Conservation (phyloP, 2,888 invertebrate species). For the Nomada lathburiana region DNA sequence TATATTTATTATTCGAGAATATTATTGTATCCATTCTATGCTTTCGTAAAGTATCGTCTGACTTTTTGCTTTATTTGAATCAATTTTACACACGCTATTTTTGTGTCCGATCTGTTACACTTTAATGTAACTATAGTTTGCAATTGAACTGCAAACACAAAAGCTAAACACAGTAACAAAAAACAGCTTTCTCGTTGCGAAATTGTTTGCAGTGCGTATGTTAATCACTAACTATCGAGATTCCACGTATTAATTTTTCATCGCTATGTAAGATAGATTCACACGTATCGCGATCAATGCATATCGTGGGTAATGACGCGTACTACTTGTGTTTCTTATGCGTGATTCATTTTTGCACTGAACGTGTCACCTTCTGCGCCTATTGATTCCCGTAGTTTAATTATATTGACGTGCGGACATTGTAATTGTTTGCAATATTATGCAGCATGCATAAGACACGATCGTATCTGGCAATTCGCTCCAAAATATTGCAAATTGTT, state of each 20-base stretch:
- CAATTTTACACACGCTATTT: no score
- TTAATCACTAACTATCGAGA: background rate
- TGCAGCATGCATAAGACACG: background rate
- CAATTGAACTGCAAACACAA: no score
- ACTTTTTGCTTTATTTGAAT: no score
- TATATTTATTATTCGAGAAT: no score
- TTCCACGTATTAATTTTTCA: constrained; percentile 11
- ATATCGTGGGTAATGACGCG: constrained; percentile 7
- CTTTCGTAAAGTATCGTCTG: no score
- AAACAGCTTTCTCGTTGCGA: no score
- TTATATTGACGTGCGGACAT: background rate
- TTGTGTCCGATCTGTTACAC: no score
- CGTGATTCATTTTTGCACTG: constrained; percentile 33
- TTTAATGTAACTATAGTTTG: no score
- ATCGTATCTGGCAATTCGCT: background rate
- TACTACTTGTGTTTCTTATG: constrained; percentile 1
- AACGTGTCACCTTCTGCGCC: constrained; percentile 24
- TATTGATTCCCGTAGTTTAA: constrained; percentile 30
- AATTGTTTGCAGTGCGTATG: no score
- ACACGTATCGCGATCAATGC: background rate
- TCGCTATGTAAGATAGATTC: constrained; percentile 1
- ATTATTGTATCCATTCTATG: no score
- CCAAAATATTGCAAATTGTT: no score
- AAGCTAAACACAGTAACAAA: no score
- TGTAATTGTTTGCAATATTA: constrained; percentile 10